These are phyloP conservation scores for Chymomyza amoena DNA, from an alignment of 2,888 invertebrate species.

Conservation along the genomic window DNA sequence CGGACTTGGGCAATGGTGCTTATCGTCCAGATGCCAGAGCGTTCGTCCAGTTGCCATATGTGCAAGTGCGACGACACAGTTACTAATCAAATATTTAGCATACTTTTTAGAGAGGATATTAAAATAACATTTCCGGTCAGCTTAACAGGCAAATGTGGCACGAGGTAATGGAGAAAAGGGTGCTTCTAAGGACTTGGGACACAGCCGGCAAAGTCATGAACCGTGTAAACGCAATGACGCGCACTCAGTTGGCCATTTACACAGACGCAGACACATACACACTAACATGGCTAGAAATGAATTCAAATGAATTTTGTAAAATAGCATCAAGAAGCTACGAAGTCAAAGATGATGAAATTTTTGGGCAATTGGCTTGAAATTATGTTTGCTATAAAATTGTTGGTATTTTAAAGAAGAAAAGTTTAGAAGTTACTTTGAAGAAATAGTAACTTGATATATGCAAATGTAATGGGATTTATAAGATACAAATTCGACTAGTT, in stretches of 20 bases:
- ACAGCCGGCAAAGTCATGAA: slow-evolving; percentile 27
- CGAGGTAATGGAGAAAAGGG: slow-evolving; percentile 21
- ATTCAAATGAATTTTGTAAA: background rate
- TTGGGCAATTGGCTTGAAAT: background rate
- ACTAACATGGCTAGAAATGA: background rate
- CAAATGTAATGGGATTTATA: too few relatives aligned
- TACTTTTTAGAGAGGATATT: slow-evolving; percentile 73
- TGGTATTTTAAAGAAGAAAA: too few relatives aligned
- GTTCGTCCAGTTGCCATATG: slow-evolving; percentile 1
- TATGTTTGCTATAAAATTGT: background rate
- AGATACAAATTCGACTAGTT: too few relatives aligned
- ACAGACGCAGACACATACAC: background rate
- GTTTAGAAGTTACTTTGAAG: too few relatives aligned
- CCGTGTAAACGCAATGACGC: slow-evolving; percentile 55
- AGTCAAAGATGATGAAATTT: background rate
- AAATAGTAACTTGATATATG: too few relatives aligned
- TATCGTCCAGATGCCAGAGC: slow-evolving; percentile 25
- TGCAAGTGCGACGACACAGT: slow-evolving; percentile 39
- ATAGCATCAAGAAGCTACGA: background rate
- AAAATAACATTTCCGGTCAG: slow-evolving; percentile 74
- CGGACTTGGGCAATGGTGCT: slow-evolving; percentile 34
- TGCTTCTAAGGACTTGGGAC: background rate
- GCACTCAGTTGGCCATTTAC: slow-evolving; percentile 2
- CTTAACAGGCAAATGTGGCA: slow-evolving; percentile 32
- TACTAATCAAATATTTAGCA: slow-evolving; percentile 76